Conservation (phyloP, 2,888 invertebrate species). For the Gymnosoma rotundatum region DNA sequence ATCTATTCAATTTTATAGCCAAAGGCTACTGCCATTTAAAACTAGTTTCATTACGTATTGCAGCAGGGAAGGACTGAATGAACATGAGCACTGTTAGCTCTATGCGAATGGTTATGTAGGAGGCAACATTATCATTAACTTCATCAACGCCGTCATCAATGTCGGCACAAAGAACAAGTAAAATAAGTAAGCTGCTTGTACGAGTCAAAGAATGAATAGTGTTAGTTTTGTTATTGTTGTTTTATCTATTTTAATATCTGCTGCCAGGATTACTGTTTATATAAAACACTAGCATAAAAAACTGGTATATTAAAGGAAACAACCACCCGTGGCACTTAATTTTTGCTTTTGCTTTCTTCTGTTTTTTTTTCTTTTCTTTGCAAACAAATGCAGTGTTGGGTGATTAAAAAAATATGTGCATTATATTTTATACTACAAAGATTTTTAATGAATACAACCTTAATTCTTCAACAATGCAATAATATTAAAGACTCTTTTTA, state of each 20-base stretch:
- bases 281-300: background rate
- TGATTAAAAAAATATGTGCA: too few species aligned
- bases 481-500: background rate
- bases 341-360: too few species aligned
- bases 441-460: conserved; percentile 14
- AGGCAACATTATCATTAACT: conserved; percentile 54
- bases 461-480: conserved; percentile 43
- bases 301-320: background rate
- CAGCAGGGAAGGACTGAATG: conserved; percentile 33
- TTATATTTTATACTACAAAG: background rate
- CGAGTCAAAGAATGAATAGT: conserved; percentile 21
- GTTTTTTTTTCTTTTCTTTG: background rate
- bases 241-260: conserved; percentile 10
- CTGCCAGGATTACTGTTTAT: conserved; percentile 43
- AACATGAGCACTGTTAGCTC: conserved; percentile 52
- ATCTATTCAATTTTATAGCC: conserved; percentile 65
- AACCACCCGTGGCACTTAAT: conserved; percentile 4
- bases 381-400: background rate
- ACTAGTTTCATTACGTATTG: conserved; percentile 56
- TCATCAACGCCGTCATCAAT: conserved; percentile 51
- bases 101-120: background rate
- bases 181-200: conserved; percentile 19
- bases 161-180: conserved; percentile 30
- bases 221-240: conserved; percentile 39
- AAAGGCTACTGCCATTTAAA: conserved; percentile 59